Evolutionary conservation across 2,797 vertebrate species (phyloP).

Genomic region (Remorina albescens): DNA sequence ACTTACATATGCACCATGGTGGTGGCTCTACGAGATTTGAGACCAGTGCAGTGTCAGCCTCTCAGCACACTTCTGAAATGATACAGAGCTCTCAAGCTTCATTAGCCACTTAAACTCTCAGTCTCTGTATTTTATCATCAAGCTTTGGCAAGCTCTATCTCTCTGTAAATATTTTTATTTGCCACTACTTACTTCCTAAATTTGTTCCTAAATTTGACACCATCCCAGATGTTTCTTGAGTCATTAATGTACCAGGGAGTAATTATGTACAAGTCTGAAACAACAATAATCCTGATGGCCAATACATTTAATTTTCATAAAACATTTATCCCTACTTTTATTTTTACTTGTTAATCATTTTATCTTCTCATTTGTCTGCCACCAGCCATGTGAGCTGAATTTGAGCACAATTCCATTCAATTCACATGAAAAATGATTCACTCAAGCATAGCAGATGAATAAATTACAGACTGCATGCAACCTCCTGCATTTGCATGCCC

Average conservation of each 20-base stretch:
- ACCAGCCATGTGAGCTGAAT: background rate
- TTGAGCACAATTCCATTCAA: background rate
- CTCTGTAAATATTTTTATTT: too few relatives aligned
- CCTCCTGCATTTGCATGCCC: slow-evolving; percentile 46
- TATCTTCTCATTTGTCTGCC: background rate
- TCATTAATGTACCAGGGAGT: background rate
- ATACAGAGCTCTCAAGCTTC: slow-evolving; percentile 55
- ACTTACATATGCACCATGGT: slow-evolving; percentile 16
- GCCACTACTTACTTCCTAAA: background rate
- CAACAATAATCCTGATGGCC: slow-evolving; percentile 1
- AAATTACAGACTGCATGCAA: slow-evolving; percentile 4
- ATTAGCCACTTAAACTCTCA: slow-evolving; percentile 22
- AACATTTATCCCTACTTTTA: background rate
- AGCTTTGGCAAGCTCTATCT: background rate
- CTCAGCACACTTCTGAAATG: slow-evolving; percentile 53
- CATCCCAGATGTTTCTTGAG: background rate
- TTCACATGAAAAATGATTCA: slow-evolving; percentile 25
- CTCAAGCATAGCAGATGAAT: slow-evolving; percentile 1
- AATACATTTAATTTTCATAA: slow-evolving; percentile 2
- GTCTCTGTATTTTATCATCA: slow-evolving; percentile 27
- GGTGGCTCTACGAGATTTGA: slow-evolving; percentile 51
- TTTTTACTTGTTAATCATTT: background rate
- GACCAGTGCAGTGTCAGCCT: slow-evolving; percentile 69
- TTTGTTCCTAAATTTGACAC: slow-evolving; percentile 6
- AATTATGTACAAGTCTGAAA: slow-evolving; percentile 1